Evolutionary conservation across 2,797 vertebrate genomes (phyloP), one percentile per base, ranked within the genome.

Genomic region (Myioborus melanocephalus): DNA sequence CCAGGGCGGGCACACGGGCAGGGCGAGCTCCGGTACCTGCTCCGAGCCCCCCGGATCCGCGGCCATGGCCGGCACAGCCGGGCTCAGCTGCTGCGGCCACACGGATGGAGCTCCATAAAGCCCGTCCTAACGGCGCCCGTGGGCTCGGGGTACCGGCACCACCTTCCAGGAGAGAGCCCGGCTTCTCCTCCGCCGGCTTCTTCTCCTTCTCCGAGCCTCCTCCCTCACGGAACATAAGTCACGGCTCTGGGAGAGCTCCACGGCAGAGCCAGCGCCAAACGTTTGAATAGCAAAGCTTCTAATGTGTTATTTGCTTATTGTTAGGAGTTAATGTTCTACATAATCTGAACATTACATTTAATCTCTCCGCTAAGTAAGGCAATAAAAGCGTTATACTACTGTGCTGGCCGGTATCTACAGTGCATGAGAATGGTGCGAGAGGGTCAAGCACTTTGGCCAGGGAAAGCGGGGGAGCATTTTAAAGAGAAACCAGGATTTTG

Each of bases 261-360:
- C 83, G 6, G 70, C 75, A 35, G 68, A 77, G 84, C 79, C 85
- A 69, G 77, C 85, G 10, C n/a, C 84, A 30, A 81, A 79, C 8
- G 34, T 69, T 87, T 83, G 46, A 79, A 89, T 15, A 35, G 94
- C 72, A 82, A 93, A 96, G 83, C 84, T 88, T 39, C 79, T 50
- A 92, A 93, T 64, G 83, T 43, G 34, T 53, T 93, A 90, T 71
- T 95, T 93, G 94, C 80, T 98, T 88, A 83, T 90, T 95, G 91
- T 93, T 75, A 96, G 87, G 75, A 93, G 75, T 91, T 85, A 90
- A 88, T 69, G 83, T 85, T 94, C 80, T 83, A 75, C 79, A 83
- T 79, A 83, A 97, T 94, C 89, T 90, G 82, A 96, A 95, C 82
- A 94, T 94, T 87, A 94, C 87, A 55, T 93, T 97, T 96, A 79